Percentiles rank a stretch among this genome's conserved stretches.
These are phyloP conservation scores for Poecilobothrus nobilitatus DNA, from an alignment of 2,888 invertebrate genomes.

Conservation along the genomic window DNA sequence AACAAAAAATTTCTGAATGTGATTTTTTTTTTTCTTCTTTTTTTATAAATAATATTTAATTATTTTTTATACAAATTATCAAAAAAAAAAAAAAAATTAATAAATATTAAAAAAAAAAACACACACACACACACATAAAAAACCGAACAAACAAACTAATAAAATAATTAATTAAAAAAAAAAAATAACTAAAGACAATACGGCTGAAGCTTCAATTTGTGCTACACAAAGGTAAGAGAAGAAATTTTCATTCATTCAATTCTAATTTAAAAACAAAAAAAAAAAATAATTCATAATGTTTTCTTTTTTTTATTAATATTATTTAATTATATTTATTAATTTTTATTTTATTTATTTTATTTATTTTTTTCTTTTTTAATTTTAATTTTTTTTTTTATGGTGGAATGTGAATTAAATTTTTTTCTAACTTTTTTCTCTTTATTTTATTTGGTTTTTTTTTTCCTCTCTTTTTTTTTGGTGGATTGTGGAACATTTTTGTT, in stretches of 20 bases:
- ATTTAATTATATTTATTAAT: not conserved
- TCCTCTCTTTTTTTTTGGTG: too few species aligned
- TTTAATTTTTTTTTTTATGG: not conserved
- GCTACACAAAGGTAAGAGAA: constrained; percentile 43
- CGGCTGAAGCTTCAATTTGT: constrained; percentile 43
- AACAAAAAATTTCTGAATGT: not conserved
- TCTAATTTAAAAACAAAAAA: not conserved
- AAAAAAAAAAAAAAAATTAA: constrained; percentile 19
- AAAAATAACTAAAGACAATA: constrained; percentile 36
- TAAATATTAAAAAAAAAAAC: not conserved
- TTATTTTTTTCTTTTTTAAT: not conserved
- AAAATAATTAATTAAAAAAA: constrained; percentile 19
- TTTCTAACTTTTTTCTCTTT: too few species aligned
- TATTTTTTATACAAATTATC: not conserved
- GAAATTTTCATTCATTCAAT: constrained; percentile 8
- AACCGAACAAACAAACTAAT: not conserved
- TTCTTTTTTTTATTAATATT: not conserved
- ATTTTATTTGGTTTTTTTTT: too few species aligned
- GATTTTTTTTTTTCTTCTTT: not conserved
- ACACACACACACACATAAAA: too few species aligned
- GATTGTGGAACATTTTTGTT: too few species aligned
- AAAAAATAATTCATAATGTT: not conserved
- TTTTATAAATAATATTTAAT: not conserved
- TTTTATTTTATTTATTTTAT: not conserved
- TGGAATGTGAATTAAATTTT: too few species aligned